These are phyloP conservation scores for Hycleus phaleratus DNA, from an alignment of 1,140 invertebrate species.

Conservation along the genomic window DNA sequence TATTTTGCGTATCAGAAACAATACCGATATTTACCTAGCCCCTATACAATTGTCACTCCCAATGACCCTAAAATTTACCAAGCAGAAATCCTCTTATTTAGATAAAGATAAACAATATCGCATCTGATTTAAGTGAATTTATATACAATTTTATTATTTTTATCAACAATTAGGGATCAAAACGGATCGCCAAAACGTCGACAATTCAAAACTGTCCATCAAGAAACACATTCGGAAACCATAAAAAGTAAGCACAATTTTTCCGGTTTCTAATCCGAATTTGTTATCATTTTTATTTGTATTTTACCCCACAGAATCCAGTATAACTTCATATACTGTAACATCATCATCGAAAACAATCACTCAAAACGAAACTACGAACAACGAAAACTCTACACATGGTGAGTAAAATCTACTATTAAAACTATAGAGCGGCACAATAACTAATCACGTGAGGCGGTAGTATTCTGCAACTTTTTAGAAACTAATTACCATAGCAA, in stretches of 20 bases:
- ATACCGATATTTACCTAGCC: neutral
- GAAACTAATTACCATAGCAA: too few species aligned
- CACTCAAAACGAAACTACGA: neutral
- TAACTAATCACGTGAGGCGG: too few species aligned
- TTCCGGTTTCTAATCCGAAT: too few species aligned
- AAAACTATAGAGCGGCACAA: too few species aligned
- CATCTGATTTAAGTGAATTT: neutral
- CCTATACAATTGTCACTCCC: slow-evolving; percentile 7
- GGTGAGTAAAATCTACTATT: neutral
- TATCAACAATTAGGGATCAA: slow-evolving; percentile 14
- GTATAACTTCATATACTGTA: slow-evolving; percentile 17
- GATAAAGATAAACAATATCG: slow-evolving; percentile 3
- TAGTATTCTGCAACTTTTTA: too few species aligned
- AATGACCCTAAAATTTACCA: slow-evolving; percentile 13
- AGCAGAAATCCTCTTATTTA: slow-evolving; percentile 18
- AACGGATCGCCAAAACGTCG: slow-evolving; percentile 29
- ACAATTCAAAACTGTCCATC: slow-evolving; percentile 31
- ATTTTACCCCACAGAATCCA: slow-evolving; percentile 12
- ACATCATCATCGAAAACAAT: slow-evolving; percentile 1
- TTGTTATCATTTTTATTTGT: neutral
- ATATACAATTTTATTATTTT: slow-evolving; percentile 6
- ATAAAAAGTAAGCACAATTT: slow-evolving; percentile 30
- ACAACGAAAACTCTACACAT: neutral
- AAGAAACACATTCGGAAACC: slow-evolving; percentile 33
- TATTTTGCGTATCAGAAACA: too few species aligned